These are phyloP conservation scores for Danio albolineatus DNA, from an alignment of 2,797 vertebrate genomes.

Conservation along the genomic window DNA sequence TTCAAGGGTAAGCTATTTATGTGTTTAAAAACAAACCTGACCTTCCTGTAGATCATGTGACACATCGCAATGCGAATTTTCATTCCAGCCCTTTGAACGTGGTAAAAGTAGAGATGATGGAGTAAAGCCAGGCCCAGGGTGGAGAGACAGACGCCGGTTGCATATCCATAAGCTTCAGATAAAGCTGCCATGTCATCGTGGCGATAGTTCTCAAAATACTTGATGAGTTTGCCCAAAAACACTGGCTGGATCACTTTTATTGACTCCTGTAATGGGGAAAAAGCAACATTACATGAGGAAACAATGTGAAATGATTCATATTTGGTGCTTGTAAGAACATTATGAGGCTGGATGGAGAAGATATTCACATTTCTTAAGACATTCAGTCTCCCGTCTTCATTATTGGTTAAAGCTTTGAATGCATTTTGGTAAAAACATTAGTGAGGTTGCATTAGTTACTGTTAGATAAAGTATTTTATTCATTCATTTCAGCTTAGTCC, in stretches of 20 bases:
- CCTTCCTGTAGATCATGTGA: conserved; percentile 95
- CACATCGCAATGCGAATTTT: conserved; percentile 90
- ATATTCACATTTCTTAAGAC: background rate
- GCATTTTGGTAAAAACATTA: background rate
- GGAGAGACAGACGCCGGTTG: conserved; percentile 80
- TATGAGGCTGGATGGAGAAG: background rate
- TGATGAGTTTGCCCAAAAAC: conserved; percentile 87
- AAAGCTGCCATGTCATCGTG: conserved; percentile 63
- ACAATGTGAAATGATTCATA: background rate
- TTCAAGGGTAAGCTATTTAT: background rate
- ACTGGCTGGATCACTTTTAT: conserved; percentile 88
- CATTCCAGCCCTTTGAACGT: conserved; percentile 88
- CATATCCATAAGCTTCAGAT: conserved; percentile 73
- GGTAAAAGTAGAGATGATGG: conserved; percentile 90
- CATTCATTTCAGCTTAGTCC: too few species aligned
- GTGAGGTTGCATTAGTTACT: too few species aligned
- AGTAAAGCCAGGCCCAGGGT: conserved; percentile 79
- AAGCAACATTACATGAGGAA: background rate
- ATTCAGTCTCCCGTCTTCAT: background rate
- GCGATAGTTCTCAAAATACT: conserved; percentile 83
- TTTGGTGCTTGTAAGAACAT: background rate
- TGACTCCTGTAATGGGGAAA: conserved; percentile 77
- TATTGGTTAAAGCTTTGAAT: background rate
- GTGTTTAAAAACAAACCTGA: conserved; percentile 66
- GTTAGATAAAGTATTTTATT: too few species aligned